Base-by-base conservation (phyloP, 2,888 invertebrate species). In the Druceiella hillmani region DNA sequence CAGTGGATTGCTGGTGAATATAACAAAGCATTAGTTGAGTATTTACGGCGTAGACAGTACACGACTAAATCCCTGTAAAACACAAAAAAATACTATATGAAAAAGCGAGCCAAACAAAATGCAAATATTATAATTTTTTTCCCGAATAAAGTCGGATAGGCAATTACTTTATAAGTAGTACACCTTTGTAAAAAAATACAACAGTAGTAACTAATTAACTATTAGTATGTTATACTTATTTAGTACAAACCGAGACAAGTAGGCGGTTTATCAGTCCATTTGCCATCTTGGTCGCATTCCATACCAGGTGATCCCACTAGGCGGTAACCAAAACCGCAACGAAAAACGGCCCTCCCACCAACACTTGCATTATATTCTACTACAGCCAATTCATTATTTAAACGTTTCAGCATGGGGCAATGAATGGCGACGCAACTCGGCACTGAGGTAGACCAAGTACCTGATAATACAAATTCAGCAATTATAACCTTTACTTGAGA, bases 291-390 rank as follows among this genome's bases (percentile, higher is more conserved):
- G 56, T 83, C 82, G 62, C 91, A 91, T 60, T 83, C 85, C 42
- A 90, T 72, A 20, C 82, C 85, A 4, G 86, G 83, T 29, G 81
- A 74, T 7, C 90, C 91, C 34, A 75, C 71, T 34, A 91, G 74
- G 44, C 79, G 74, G 60, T 88, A 87, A 38, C 90, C 89, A 83
- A 87, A 87, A 44, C 87, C 78, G 57, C 91, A 91, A 46, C 81
- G 78, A 67, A 90, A 91, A 49, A 84, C 76, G 9, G 86, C 87
- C 34, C 82, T 76, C 4, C 87, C 87, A 35, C 87, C 87, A 53
- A 80, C 85, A 50, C 83, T 86, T 42, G 86, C 81, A 64, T 89
- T 88, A 60, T 86, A 79, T 54, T 87, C 87, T 42, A 84, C 75
- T 45, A 89, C 66, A 54, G 79, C 80, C 30, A 90, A 69, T 56